Percentiles rank a stretch among this genome's conserved stretches.
These are phyloP conservation scores for Silurus meridionalis DNA, from an alignment of 2,113 vertebrate species.

Conservation along the genomic window DNA sequence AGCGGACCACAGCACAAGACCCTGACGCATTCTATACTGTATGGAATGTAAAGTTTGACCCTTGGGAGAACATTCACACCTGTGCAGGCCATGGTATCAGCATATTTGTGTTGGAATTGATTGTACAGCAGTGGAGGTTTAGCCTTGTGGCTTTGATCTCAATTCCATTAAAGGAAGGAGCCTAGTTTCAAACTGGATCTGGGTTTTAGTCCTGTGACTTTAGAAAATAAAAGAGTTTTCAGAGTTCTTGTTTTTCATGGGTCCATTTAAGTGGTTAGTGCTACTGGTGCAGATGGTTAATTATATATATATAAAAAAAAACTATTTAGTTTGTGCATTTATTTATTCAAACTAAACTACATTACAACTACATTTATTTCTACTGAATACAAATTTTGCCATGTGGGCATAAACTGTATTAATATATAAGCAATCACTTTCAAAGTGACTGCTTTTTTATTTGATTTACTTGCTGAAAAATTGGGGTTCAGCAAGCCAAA, in stretches of 20 bases:
- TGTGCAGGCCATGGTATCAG: slow-evolving; percentile 29
- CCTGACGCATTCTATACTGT: slow-evolving; percentile 15
- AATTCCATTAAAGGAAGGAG: neutral
- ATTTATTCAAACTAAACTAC: neutral
- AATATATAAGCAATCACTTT: slow-evolving; percentile 63
- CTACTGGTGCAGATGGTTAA: neutral
- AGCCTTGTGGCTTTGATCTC: neutral
- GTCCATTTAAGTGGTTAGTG: neutral
- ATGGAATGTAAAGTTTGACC: slow-evolving; percentile 24
- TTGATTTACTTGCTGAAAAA: slow-evolving; percentile 53
- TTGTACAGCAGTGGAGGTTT: neutral
- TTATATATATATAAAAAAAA: neutral
- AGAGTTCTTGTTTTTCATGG: neutral
- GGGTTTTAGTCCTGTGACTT: neutral
- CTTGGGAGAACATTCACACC: slow-evolving; percentile 19
- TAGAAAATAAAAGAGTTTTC: neutral
- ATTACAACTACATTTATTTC: slow-evolving; percentile 58
- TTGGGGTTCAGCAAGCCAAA: slow-evolving; percentile 9
- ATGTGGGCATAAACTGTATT: slow-evolving; percentile 64
- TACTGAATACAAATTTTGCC: slow-evolving; percentile 62
- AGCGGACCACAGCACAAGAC: neutral
- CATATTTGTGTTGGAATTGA: slow-evolving; percentile 22
- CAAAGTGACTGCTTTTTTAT: slow-evolving; percentile 50
- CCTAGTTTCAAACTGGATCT: slow-evolving; percentile 2
- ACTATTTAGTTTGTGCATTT: neutral